Evolutionary conservation across 2,888 invertebrate species (phyloP).

Genomic region (Cosmorhoe ocellata): DNA sequence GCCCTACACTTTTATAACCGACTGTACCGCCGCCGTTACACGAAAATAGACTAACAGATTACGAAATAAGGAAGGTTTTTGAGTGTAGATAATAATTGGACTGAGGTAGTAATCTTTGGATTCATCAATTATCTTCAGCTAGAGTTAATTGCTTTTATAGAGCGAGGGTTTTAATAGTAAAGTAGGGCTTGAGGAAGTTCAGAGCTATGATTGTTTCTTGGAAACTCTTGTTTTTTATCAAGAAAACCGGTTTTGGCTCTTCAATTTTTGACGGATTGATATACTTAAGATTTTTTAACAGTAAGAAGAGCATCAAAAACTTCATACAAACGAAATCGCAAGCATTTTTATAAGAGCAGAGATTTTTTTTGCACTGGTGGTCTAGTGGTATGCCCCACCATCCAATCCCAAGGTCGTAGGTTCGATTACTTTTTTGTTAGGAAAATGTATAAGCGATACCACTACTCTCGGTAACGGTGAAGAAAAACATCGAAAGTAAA

Average conservation of each 20-base stretch:
- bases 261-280: conserved; percentile 7
- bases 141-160: conserved; percentile 82
- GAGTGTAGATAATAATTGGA: conserved; percentile 13
- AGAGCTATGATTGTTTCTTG: conserved; percentile 51
- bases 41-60: conserved; percentile 27
- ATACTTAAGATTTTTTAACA: background rate
- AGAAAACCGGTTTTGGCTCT: conserved; percentile 4
- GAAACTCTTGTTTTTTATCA: conserved; percentile 41
- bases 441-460: no score
- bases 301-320: no score
- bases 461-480: no score
- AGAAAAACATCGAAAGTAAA: no score
- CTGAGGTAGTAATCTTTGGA: conserved; percentile 74
- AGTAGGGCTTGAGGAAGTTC: conserved; percentile 43
- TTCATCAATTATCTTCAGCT: conserved; percentile 81
- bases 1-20: conserved; percentile 65
- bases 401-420: no score
- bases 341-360: no score
- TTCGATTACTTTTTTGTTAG: no score
- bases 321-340: no score
- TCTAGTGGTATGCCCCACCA: no score
- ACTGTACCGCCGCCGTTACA: conserved; percentile 30
- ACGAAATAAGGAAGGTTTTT: conserved; percentile 37
- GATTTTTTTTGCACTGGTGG: no score
- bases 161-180: conserved; percentile 54